Evolutionary conservation across 1,140 invertebrate genomes (phyloP).

Genomic region (Diorhabda elongata): DNA sequence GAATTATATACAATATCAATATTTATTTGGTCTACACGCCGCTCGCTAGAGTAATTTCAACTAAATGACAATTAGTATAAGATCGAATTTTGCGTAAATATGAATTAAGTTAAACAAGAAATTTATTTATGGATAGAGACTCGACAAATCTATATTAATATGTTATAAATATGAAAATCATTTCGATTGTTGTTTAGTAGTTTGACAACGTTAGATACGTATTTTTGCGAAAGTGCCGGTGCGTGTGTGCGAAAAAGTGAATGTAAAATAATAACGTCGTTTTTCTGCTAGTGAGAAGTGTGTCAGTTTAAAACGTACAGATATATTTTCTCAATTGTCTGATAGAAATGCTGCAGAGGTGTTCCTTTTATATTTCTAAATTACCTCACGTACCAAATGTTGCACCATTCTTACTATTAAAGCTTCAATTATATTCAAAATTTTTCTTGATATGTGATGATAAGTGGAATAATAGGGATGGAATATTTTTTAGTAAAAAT

Average conservation of each 20-base stretch:
- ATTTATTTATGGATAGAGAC: constrained; percentile 35
- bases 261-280: not conserved
- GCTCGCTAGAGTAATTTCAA: constrained; percentile 22
- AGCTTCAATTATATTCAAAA: not conserved
- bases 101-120: constrained; percentile 40
- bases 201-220: constrained; percentile 31
- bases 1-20: constrained; percentile 31
- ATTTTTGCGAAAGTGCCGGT: not conserved
- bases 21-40: constrained; percentile 25
- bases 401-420: not conserved
- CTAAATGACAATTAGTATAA: constrained; percentile 31
- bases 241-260: not conserved
- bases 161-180: constrained; percentile 42
- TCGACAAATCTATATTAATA: constrained; percentile 38
- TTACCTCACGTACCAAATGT: not conserved
- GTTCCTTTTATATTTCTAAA: not conserved
- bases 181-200: constrained; percentile 42
- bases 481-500: too few relatives aligned
- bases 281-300: constrained; percentile 8
- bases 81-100: constrained; percentile 41
- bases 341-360: not conserved
- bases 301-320: not conserved
- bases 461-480: too few relatives aligned
- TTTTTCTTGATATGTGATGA: too few relatives aligned
- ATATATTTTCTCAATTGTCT: not conserved